These are phyloP conservation scores for Drosophila varians DNA, from an alignment of 1,140 invertebrate species.

Conservation along the genomic window DNA sequence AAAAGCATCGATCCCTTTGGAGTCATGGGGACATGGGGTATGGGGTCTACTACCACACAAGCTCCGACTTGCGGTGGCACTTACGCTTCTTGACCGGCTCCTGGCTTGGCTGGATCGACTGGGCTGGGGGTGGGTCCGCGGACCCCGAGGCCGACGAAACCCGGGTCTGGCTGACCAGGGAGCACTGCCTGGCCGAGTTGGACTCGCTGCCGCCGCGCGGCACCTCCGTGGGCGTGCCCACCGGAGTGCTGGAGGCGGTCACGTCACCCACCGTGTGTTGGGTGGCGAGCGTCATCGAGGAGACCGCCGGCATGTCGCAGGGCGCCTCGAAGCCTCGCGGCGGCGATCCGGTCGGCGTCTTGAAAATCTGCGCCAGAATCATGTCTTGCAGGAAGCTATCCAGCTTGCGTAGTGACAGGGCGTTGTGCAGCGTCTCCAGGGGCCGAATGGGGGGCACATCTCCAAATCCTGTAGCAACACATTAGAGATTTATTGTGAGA, in stretches of 20 bases:
- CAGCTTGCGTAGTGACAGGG: constrained; percentile 94
- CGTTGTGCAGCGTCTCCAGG: constrained; percentile 97
- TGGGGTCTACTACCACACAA: neutral
- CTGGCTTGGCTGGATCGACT: neutral
- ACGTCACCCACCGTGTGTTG: neutral
- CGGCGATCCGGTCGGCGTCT: constrained; percentile 89
- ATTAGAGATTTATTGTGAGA: neutral
- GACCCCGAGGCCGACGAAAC: neutral
- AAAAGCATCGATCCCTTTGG: too few relatives aligned
- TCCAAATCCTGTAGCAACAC: constrained; percentile 87
- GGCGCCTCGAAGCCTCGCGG: constrained; percentile 85
- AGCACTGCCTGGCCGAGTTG: neutral
- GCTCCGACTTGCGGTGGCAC: neutral
- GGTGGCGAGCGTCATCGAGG: constrained; percentile 1
- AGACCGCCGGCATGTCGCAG: constrained; percentile 1
- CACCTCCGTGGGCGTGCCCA: neutral
- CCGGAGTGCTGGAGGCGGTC: neutral
- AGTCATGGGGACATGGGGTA: neutral
- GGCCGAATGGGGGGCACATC: constrained; percentile 97
- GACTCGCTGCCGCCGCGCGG: constrained; percentile 14
- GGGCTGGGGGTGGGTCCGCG: neutral
- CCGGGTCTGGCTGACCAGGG: neutral
- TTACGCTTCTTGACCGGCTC: constrained; percentile 28
- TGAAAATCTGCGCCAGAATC: constrained; percentile 88
- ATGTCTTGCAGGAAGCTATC: constrained; percentile 94